Conservation (phyloP, 2,113 vertebrate genomes). For the Aegotheles bennettii region DNA sequence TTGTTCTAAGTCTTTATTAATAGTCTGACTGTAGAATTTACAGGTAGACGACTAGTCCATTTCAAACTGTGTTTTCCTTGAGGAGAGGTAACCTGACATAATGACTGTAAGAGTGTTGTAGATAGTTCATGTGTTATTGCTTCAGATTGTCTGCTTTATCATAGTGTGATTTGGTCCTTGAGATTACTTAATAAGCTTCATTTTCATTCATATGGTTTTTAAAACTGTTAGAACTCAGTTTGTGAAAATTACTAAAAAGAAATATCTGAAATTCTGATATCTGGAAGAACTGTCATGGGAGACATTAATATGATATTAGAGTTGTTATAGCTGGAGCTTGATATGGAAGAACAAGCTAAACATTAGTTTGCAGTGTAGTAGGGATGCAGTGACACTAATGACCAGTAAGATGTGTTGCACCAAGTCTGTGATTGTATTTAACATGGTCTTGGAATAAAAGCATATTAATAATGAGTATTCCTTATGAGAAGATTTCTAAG, state of each 20-base stretch:
- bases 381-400: neutral
- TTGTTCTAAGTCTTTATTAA: neutral
- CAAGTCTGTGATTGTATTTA: neutral
- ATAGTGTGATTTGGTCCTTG: neutral
- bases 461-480: neutral
- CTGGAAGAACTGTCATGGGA: neutral
- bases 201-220: neutral
- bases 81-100: neutral
- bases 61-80: neutral
- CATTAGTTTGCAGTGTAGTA: neutral
- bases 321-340: neutral
- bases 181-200: neutral
- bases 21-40: neutral
- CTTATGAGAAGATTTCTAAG: neutral
- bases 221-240: neutral
- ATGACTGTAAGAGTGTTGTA: neutral
- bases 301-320: neutral
- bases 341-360: neutral
- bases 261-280: neutral
- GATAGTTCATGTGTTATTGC: neutral
- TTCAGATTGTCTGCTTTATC: neutral
- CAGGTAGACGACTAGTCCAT: neutral
- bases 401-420: neutral
- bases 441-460: neutral
- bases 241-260: neutral